Evolutionary conservation across 2,888 invertebrate genomes (phyloP).

Genomic region (Hyles lineata): DNA sequence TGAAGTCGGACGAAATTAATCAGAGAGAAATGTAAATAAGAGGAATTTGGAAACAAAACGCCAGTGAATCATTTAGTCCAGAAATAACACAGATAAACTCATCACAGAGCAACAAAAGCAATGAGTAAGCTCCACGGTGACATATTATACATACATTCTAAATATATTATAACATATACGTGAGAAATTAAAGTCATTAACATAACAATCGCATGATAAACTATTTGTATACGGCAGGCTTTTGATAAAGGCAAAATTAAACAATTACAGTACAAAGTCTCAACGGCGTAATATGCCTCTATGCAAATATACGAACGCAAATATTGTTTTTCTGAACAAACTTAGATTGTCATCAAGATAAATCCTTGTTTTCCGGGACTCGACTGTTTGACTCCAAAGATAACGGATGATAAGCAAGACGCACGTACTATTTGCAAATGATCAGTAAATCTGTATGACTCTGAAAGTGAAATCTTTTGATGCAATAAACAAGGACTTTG

Average conservation of each 20-base stretch:
- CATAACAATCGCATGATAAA: background rate
- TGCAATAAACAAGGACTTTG: background rate
- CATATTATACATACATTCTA: too few species aligned
- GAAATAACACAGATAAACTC: background rate
- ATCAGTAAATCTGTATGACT: background rate
- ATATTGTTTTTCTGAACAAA: background rate
- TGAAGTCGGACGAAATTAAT: too few species aligned
- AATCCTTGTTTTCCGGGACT: background rate
- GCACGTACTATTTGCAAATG: conserved; percentile 2
- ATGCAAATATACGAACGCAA: conserved; percentile 1
- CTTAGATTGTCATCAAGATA: background rate
- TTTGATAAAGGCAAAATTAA: background rate
- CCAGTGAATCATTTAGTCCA: too few species aligned
- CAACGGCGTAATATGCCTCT: background rate
- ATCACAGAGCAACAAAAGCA: background rate
- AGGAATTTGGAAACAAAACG: too few species aligned
- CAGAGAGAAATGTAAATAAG: too few species aligned
- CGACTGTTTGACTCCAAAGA: background rate
- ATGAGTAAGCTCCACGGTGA: background rate
- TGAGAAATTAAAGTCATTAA: background rate
- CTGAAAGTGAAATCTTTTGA: background rate
- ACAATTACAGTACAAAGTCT: background rate
- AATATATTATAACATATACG: background rate
- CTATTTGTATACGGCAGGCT: background rate
- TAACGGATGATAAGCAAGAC: background rate